phyloP scores from a whole-genome alignment of 37 sponge, comb jelly and placozoan species.

The Dysidea cf. avara region DNA sequence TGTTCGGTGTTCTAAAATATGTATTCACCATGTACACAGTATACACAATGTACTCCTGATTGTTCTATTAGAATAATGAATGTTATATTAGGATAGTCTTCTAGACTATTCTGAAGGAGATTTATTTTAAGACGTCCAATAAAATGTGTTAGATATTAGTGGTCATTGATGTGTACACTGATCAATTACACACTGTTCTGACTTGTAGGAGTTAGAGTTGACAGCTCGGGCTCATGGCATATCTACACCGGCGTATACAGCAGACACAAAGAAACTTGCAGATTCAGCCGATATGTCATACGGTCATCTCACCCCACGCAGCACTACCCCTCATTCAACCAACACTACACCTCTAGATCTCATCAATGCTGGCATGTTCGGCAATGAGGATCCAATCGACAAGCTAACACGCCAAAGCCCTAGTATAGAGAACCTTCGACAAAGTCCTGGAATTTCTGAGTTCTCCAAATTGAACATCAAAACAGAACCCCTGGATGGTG shows the following conservation, averaged over 20 bases:
- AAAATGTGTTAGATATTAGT: background rate
- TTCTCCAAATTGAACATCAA: slow-evolving; percentile 64
- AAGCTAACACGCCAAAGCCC: too few relatives aligned
- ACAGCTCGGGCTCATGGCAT: slow-evolving; percentile 80
- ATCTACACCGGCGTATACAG: slow-evolving; percentile 75
- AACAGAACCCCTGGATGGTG: too few relatives aligned
- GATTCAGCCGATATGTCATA: slow-evolving; percentile 67
- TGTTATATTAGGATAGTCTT: background rate
- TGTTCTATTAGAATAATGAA: background rate
- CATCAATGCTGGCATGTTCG: too few relatives aligned
- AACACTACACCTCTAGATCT: too few relatives aligned
- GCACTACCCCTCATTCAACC: slow-evolving; percentile 8
- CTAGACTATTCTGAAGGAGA: background rate
- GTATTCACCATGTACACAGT: background rate
- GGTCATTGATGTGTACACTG: background rate
- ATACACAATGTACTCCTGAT: background rate
- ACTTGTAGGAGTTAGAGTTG: slow-evolving; percentile 73
- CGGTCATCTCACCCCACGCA: too few relatives aligned
- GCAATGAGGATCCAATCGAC: too few relatives aligned
- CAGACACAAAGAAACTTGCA: slow-evolving; percentile 75
- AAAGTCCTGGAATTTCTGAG: slow-evolving; percentile 69
- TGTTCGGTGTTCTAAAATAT: background rate
- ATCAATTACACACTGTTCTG: slow-evolving; percentile 2
- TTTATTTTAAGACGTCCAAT: background rate
- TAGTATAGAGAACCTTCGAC: slow-evolving; percentile 49